A percentile compares a stretch with the other conserved stretches of the same genome.
phyloP scores from a whole-genome alignment of 1,140 invertebrate genomes.

The Trachelipus rathkii region DNA sequence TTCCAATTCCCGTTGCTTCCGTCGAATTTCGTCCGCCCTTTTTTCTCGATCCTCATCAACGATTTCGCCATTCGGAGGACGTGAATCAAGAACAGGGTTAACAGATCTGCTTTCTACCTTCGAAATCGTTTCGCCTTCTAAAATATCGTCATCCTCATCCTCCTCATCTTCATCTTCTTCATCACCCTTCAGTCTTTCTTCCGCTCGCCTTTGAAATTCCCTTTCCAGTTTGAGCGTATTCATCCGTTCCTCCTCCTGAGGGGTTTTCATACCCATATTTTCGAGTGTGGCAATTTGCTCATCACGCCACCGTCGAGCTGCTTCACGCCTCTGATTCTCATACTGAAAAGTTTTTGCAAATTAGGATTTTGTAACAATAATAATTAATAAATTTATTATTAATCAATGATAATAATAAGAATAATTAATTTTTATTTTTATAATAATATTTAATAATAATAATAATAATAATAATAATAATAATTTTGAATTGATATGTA shows the following conservation, averaged over 20 bases:
- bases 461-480: no score
- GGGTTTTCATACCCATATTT: slow-evolving; percentile 61
- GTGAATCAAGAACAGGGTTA: background rate
- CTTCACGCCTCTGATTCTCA: slow-evolving; percentile 64
- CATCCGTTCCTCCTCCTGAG: slow-evolving; percentile 80
- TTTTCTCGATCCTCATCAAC: slow-evolving; percentile 56
- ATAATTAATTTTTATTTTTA: no score
- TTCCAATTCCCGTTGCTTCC: slow-evolving; percentile 49
- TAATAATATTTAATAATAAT: no score
- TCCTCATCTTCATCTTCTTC: slow-evolving; percentile 66
- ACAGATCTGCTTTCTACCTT: background rate
- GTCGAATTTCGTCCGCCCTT: slow-evolving; percentile 55
- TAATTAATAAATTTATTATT: no score
- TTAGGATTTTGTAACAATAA: no score
- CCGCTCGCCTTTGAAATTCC: slow-evolving; percentile 81
- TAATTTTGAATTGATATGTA: no score
- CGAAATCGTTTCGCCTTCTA: slow-evolving; percentile 31
- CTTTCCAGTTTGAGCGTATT: slow-evolving; percentile 75
- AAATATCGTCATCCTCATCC: slow-evolving; percentile 41
- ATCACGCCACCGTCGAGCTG: slow-evolving; percentile 68
- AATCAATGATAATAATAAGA: no score
- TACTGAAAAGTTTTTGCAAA: slow-evolving; percentile 52
- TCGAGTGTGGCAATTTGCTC: slow-evolving; percentile 76
- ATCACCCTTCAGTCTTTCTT: slow-evolving; percentile 67
- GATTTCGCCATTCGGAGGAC: slow-evolving; percentile 12